These are phyloP conservation scores for Lethenteron camtschaticum DNA, from an alignment of 2,113 vertebrate species.

Conservation along the genomic window DNA sequence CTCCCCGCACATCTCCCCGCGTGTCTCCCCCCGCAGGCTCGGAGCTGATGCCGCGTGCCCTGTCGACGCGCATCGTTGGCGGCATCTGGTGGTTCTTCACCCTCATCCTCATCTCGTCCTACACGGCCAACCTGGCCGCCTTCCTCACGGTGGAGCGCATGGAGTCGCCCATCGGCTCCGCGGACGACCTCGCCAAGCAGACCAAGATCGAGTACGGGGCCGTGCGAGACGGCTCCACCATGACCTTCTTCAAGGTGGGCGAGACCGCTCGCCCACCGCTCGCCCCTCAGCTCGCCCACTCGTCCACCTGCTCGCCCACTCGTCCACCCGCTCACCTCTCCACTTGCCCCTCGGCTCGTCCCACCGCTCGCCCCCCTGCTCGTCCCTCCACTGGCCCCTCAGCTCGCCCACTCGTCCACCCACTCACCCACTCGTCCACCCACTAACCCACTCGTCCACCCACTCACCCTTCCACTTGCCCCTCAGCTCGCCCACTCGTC, in stretches of 20 bases:
- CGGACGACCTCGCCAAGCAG: slow-evolving; percentile 87
- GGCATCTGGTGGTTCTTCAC: slow-evolving; percentile 99
- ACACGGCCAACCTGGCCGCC: slow-evolving; percentile 90
- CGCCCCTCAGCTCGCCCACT: not conserved
- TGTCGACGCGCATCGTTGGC: slow-evolving; percentile 91
- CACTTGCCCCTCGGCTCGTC: no score
- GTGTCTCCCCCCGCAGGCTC: slow-evolving; percentile 45
- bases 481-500: no score
- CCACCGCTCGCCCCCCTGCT: no score
- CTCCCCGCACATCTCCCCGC: slow-evolving; percentile 9
- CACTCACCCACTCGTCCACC: no score
- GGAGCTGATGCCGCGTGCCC: slow-evolving; percentile 92
- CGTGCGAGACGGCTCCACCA: slow-evolving; percentile 80
- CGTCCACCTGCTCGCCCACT: no score
- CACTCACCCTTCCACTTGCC: no score
- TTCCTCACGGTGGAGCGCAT: slow-evolving; percentile 93
- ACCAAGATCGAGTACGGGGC: slow-evolving; percentile 95
- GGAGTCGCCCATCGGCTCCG: slow-evolving; percentile 91
- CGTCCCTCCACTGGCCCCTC: no score
- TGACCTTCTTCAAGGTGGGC: slow-evolving; percentile 97
- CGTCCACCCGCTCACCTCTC: no score
- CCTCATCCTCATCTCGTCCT: slow-evolving; percentile 90
- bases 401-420: no score
- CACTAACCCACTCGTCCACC: no score
- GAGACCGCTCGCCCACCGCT: not conserved